phyloP scores from a whole-genome alignment of 2,888 invertebrate genomes.

The Aleiodes alternator region DNA sequence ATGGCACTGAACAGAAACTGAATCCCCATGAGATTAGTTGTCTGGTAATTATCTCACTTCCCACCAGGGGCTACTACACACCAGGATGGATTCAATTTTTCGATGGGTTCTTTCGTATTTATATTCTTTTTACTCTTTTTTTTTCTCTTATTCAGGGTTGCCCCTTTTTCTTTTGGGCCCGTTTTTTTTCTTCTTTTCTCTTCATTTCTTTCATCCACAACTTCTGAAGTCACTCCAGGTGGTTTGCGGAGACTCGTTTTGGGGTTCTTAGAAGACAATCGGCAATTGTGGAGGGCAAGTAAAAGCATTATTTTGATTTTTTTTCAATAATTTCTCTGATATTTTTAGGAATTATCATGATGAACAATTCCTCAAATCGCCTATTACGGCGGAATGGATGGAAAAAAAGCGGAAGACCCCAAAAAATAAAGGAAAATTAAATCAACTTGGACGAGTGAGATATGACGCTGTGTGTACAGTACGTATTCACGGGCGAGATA shows the following conservation, averaged over 20 bases:
- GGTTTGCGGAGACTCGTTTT: conserved; percentile 4
- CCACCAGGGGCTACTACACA: conserved; percentile 31
- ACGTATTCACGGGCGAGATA: conserved; percentile 59
- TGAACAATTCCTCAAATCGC: conserved; percentile 18
- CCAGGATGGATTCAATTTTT: conserved; percentile 42
- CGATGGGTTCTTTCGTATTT: conserved; percentile 19
- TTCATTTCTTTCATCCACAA: no score
- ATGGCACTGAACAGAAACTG: conserved; percentile 25
- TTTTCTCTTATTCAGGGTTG: neutral
- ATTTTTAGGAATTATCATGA: neutral
- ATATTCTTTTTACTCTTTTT: neutral
- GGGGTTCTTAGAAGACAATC: conserved; percentile 22
- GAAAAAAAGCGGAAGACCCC: conserved; percentile 30
- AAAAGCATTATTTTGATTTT: neutral
- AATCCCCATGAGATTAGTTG: conserved; percentile 48
- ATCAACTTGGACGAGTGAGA: conserved; percentile 28
- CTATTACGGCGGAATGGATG: conserved; percentile 52
- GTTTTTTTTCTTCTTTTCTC: no score
- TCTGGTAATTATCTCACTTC: conserved; percentile 54
- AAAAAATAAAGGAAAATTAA: conserved; percentile 46
- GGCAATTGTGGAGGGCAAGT: conserved; percentile 1
- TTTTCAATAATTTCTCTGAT: conserved; percentile 1
- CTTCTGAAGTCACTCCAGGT: conserved; percentile 12
- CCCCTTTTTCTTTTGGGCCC: neutral
- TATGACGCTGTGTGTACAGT: conserved; percentile 45